A percentile compares a stretch with the other conserved stretches of the same genome.
phyloP scores from a whole-genome alignment of 2,113 vertebrate species.

The Psammodynastes pulverulentus region DNA sequence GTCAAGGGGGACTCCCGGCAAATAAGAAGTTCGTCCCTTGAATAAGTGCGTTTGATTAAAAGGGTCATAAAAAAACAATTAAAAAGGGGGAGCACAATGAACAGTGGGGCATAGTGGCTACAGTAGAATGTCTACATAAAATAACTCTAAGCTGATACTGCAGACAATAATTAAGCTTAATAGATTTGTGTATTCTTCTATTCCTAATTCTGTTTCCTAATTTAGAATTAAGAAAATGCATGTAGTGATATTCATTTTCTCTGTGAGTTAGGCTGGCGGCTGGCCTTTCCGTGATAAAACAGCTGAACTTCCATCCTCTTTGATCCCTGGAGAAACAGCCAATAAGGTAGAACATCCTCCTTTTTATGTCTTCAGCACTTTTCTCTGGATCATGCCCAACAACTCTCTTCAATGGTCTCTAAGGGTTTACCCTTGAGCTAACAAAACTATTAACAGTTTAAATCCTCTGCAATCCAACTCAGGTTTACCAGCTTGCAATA shows the following conservation, averaged over 20 bases:
- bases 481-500: neutral
- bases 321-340: neutral
- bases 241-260: neutral
- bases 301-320: neutral
- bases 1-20: no score
- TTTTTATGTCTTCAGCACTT: neutral
- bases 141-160: neutral
- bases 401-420: neutral
- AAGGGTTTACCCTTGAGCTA: neutral
- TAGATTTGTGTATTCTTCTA: neutral
- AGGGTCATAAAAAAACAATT: no score
- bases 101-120: no score
- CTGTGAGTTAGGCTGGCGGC: neutral
- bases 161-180: neutral
- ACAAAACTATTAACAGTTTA: neutral
- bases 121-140: no score
- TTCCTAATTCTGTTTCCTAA: neutral
- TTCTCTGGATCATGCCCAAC: neutral
- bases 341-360: neutral
- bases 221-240: neutral
- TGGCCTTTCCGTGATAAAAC: neutral
- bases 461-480: neutral
- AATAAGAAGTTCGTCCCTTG: no score
- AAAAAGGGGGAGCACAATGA: no score
- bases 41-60: no score